phyloP scores from a whole-genome alignment of 2,888 invertebrate species.

The Melinaea menophilus region DNA sequence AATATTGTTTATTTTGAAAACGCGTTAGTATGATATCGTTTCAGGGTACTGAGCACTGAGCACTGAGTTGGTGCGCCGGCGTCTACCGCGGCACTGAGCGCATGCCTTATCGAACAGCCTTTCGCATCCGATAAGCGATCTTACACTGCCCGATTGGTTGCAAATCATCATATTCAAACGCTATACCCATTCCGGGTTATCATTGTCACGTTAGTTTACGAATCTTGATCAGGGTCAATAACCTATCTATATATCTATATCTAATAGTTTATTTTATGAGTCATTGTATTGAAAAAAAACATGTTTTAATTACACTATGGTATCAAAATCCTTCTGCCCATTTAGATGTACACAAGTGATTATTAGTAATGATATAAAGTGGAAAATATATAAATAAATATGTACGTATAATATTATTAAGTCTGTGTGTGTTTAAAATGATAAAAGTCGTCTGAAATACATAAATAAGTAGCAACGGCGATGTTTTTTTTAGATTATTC shows the following conservation, averaged over 20 bases:
- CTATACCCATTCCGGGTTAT: neutral
- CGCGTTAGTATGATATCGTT: conserved; percentile 38
- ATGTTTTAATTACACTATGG: too few species aligned
- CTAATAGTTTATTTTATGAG: too few species aligned
- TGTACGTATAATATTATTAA: too few species aligned
- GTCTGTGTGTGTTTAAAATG: conserved; percentile 1
- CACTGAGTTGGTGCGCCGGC: conserved; percentile 49
- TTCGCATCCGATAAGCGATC: conserved; percentile 63
- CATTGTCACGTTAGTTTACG: too few species aligned
- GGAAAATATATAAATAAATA: too few species aligned
- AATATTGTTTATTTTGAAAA: conserved; percentile 53
- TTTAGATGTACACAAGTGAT: too few species aligned
- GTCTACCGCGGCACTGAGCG: conserved; percentile 60
- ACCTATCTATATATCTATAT: too few species aligned
- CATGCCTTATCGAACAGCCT: conserved; percentile 65
- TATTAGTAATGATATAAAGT: too few species aligned
- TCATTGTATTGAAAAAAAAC: too few species aligned
- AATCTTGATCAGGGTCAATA: too few species aligned
- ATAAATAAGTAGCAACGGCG: conserved; percentile 10
- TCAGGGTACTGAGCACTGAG: conserved; percentile 29
- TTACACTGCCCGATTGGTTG: conserved; percentile 34
- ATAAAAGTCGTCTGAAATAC: neutral
- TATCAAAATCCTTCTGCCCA: too few species aligned
- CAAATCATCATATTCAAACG: conserved; percentile 13
- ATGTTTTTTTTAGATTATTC: conserved; percentile 14